Evolutionary conservation across 2,888 invertebrate species (phyloP), one percentile per base, ranked within the genome.

Genomic region (Cetonia aurata): DNA sequence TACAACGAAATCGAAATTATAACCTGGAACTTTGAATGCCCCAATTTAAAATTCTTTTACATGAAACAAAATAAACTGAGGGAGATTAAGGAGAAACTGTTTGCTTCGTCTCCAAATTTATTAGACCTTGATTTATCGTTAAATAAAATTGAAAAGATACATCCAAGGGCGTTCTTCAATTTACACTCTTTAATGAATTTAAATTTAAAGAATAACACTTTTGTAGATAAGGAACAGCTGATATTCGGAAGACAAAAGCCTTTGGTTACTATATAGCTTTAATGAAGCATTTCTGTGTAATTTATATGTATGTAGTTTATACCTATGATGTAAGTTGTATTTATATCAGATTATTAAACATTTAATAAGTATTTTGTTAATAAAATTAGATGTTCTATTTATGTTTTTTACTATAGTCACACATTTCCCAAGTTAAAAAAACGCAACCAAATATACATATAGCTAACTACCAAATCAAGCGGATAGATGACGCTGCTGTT

Each of bases 1-100:
- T 77, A 71, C 56, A 77, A 77, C 67, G 69, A 72, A 68, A 76
- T 77, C 46, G 74, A 74, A 25, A 53, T n/a, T 25, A 69, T 77
- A 50, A 68, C 66, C 1, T 75, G 77, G 17, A 73, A 75, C 53
- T 72, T 77, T 50, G 17, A 62, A 17, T 65, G 69, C 37, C 19
- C 19, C 0, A 74, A 70, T 15, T 57, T 77, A 31, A 74, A 75
- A 62, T 77, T 77, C 48, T 53, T 77, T 3, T 73, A 77, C 56
- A 17, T 77, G 52, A 74, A 73, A 48, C 75, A 77, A 52, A 77
- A 77, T 65, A 74, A 73, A 52, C 44, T 77, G 41, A 71, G 57
- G 13, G 60, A 48, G 15, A 53, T 77, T 19, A 52, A 68, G 3
- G 70, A 60, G 9, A 57, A 68, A 13, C 25, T 73, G 13, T 75